Conservation (phyloP, 1,140 invertebrate species). For the Eriosoma lanigerum region DNA sequence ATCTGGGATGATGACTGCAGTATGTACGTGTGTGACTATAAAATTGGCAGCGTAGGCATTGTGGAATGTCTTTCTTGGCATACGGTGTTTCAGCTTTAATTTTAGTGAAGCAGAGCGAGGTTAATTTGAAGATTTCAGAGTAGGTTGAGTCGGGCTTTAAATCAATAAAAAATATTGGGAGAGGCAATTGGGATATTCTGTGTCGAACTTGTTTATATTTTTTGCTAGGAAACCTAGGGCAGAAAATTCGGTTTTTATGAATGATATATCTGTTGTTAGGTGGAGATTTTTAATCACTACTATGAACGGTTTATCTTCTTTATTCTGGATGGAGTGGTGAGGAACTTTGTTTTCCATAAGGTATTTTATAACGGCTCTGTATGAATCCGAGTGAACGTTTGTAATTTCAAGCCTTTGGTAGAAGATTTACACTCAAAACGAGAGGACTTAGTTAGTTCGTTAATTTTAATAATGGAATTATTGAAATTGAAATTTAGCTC, state of each 20-base stretch:
- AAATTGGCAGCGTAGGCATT: conserved; percentile 53
- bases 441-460: conserved; percentile 22
- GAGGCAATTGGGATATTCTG: not conserved
- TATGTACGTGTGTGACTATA: conserved; percentile 56
- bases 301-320: conserved; percentile 38
- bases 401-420: conserved; percentile 25
- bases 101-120: conserved; percentile 45
- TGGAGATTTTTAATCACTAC: conserved; percentile 14
- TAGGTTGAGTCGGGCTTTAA: not conserved
- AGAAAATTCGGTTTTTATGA: conserved; percentile 5
- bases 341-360: conserved; percentile 10
- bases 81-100: conserved; percentile 56
- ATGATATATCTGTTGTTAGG: not conserved
- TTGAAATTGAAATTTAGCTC: conserved; percentile 23
- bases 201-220: conserved; percentile 7
- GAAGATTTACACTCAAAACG: conserved; percentile 35
- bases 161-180: conserved; percentile 36
- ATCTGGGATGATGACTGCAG: conserved; percentile 55
- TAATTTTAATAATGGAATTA: conserved; percentile 19
- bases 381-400: conserved; percentile 23
- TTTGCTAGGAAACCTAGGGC: not conserved
- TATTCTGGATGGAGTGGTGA: conserved; percentile 7
- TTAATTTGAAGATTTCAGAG: conserved; percentile 7
- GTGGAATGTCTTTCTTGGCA: conserved; percentile 56
- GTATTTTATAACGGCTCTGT: conserved; percentile 33